Evolutionary conservation across 2,113 vertebrate genomes (phyloP).

Genomic region (Pollachius pollachius): DNA sequence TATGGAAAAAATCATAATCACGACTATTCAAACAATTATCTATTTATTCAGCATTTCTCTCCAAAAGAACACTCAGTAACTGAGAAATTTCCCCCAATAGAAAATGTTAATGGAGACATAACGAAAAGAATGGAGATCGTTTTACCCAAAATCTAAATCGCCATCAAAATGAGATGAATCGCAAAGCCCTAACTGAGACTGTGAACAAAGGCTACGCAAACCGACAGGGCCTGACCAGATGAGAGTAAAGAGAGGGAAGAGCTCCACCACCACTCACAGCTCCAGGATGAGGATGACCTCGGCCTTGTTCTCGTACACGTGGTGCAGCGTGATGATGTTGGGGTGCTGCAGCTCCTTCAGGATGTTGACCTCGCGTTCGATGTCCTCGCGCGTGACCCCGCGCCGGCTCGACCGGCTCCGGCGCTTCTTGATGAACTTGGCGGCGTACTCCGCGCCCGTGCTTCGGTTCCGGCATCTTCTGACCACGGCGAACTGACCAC

Average conservation of each 20-base stretch:
- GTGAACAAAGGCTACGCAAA: too few relatives aligned
- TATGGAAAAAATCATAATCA: too few relatives aligned
- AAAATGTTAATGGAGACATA: too few relatives aligned
- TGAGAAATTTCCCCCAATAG: too few relatives aligned
- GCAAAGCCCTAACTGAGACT: too few relatives aligned
- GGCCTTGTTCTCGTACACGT: conserved; percentile 94
- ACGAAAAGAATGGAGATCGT: too few relatives aligned
- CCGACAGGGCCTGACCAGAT: too few relatives aligned
- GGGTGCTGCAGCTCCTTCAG: conserved; percentile 93
- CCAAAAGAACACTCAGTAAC: too few relatives aligned
- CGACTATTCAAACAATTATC: too few relatives aligned
- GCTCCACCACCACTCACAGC: conserved; percentile 82
- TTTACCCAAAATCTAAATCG: too few relatives aligned
- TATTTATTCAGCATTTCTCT: too few relatives aligned
- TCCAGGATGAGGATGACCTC: conserved; percentile 97
- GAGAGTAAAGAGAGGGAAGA: neutral
- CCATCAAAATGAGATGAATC: too few relatives aligned
- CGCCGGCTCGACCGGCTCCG: conserved; percentile 91
- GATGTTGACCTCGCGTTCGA: conserved; percentile 94
- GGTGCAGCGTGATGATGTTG: conserved; percentile 90
- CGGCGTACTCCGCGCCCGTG: conserved; percentile 84
- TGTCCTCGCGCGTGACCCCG: conserved; percentile 91
- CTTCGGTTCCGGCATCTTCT: conserved; percentile 88
- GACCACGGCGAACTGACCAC: conserved; percentile 95
- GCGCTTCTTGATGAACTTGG: conserved; percentile 96